Evolutionary conservation across 1,140 invertebrate genomes (phyloP).

Genomic region (Aphelenchoides besseyi): DNA sequence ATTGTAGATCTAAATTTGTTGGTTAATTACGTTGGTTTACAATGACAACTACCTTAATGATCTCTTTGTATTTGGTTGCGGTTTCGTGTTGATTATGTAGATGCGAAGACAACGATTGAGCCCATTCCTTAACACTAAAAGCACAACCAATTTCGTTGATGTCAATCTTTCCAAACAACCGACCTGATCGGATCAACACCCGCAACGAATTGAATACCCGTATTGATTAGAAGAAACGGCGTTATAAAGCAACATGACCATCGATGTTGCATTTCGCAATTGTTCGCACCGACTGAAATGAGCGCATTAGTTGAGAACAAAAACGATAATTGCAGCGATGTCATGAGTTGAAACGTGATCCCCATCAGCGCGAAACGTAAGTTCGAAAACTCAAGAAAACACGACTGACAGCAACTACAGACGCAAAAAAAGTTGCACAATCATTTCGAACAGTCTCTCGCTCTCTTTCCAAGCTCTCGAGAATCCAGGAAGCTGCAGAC

Average conservation of each 20-base stretch:
- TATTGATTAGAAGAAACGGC: background rate
- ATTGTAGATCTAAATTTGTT: slow-evolving; percentile 42
- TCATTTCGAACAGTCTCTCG: background rate
- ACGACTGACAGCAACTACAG: too few species aligned
- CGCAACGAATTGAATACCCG: background rate
- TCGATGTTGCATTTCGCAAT: background rate
- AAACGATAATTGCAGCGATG: too few species aligned
- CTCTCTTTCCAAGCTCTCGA: background rate
- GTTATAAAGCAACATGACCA: background rate
- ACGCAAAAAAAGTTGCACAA: slow-evolving; percentile 6
- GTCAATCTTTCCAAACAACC: too few species aligned
- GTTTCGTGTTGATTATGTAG: slow-evolving; percentile 43
- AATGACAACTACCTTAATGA: slow-evolving; percentile 40
- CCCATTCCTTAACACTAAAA: slow-evolving; percentile 85
- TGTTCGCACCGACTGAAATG: background rate
- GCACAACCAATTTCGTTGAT: too few species aligned
- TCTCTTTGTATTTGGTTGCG: slow-evolving; percentile 51
- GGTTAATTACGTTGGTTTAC: slow-evolving; percentile 6
- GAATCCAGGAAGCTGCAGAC: background rate
- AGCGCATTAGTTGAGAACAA: background rate
- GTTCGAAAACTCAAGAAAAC: too few species aligned
- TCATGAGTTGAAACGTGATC: too few species aligned
- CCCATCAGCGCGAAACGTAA: too few species aligned
- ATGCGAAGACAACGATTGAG: slow-evolving; percentile 38
- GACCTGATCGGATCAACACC: background rate